phyloP scores from a whole-genome alignment of 2,797 vertebrate genomes.

The Falco naumanni region DNA sequence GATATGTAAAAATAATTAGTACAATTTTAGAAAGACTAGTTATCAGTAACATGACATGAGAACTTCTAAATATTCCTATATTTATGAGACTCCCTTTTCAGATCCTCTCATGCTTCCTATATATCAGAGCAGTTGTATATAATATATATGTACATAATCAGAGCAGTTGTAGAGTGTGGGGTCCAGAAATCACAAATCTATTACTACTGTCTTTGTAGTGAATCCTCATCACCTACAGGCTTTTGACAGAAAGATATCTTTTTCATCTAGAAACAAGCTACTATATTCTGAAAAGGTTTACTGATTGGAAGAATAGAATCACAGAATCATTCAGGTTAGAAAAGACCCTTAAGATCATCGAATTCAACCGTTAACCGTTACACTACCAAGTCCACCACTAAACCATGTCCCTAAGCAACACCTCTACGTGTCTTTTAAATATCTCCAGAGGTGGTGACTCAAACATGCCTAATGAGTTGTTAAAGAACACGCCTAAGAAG shows the following conservation, averaged over 20 bases:
- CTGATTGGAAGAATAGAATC: neutral
- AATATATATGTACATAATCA: neutral
- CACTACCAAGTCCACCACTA: neutral
- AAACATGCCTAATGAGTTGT: neutral
- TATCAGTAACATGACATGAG: neutral
- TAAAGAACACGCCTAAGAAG: neutral
- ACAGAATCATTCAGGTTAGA: neutral
- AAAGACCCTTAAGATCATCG: neutral
- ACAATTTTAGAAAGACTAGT: neutral
- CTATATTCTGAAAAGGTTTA: neutral
- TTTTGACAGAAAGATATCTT: neutral
- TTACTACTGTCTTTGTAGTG: neutral
- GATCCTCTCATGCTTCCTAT: accelerated
- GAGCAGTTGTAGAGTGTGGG: neutral
- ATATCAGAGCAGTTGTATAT: too few relatives aligned
- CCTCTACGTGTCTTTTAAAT: neutral
- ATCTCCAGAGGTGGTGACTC: neutral
- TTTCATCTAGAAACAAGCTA: neutral
- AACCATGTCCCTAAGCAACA: neutral
- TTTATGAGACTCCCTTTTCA: neutral
- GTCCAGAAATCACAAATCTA: neutral
- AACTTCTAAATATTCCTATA: neutral
- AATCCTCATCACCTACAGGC: neutral
- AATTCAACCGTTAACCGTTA: neutral
- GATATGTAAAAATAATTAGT: neutral